Evolutionary conservation across 2,797 vertebrate species (phyloP), one percentile per base, ranked within the genome.

Genomic region (Petrocephalus sullivani): DNA sequence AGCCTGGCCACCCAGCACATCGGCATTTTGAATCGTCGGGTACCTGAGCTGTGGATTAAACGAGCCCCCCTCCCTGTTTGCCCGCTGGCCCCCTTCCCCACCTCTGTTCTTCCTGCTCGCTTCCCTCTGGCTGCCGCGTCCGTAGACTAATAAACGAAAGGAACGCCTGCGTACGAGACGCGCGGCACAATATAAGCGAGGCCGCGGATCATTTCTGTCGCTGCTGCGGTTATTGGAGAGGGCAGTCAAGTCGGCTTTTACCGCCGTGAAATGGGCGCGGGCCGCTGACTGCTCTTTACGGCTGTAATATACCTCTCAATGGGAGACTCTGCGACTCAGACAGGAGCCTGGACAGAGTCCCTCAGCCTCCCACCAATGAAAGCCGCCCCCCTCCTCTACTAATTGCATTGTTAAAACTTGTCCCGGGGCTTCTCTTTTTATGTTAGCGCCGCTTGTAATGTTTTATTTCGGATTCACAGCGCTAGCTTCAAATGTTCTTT

Each of bases 371-470:
- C 16, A 5, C n/a, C 78, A 16, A 51, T 49, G 2, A 1, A 51
- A 54, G 23, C 9, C 12, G 5, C 78, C n/a, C 81, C 49, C 49
- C 0, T 54, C 53, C n/a, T 51, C 46, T 23, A 12, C 21, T 51
- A 84, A 84, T 84, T 84, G 49, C 49, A 54, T 54, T 84, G 81
- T 28, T 84, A 84, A 84, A 84, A 84, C 23, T 51, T 54, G 81
- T 84, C 81, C 21, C 4, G 49, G 3, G 81, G 81, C 81, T 12
- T 84, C 3, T 84, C 81, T 54, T 83, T 53, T 54, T 54, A 84
- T 84, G 81, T 54, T 83, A 54, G n/a, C 81, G 51, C n/a, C 7
- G 1, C 53, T 84, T 54, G 81, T 54, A 28, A 84, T 53, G 41
- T 54, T 84, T 84, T 84, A 54, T 46, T 46, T 46, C 16, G 16